phyloP scores from a whole-genome alignment of 1,140 invertebrate species.

The Euura saliciscinereae region DNA sequence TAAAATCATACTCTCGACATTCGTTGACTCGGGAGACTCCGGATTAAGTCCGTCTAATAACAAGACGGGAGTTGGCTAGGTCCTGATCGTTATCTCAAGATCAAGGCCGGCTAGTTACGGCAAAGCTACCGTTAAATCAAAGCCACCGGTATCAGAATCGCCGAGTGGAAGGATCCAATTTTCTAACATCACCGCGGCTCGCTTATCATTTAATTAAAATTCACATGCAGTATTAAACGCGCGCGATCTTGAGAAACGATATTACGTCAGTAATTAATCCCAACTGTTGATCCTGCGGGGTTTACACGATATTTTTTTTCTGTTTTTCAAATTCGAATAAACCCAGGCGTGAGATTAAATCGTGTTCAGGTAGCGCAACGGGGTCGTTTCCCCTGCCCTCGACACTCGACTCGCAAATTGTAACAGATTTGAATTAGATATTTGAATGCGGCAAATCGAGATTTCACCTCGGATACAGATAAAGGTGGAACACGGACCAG shows the following conservation, averaged over 20 bases:
- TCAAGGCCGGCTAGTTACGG: not conserved
- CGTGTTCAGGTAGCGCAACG: no score
- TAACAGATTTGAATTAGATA: not conserved
- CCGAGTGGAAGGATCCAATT: not conserved
- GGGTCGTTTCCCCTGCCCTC: no score
- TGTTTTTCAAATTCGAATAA: no score
- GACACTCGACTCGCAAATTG: not conserved
- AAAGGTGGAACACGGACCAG: not conserved
- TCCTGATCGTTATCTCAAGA: not conserved
- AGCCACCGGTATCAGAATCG: not conserved
- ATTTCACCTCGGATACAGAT: slow-evolving; percentile 1
- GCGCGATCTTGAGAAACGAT: no score
- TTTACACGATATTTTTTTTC: no score
- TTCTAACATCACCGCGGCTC: not conserved
- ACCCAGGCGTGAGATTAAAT: no score
- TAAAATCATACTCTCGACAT: no score
- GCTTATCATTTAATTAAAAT: slow-evolving; percentile 6
- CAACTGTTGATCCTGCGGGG: no score
- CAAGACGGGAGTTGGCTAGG: not conserved
- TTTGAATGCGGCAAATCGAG: not conserved
- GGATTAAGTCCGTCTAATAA: not conserved
- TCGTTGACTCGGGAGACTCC: no score
- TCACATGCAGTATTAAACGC: no score
- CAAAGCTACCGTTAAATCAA: slow-evolving; percentile 1
- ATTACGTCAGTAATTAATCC: no score